Evolutionary conservation across 2,113 vertebrate genomes (phyloP), one percentile per base, ranked within the genome.

Genomic region (Chiloscyllium plagiosum): DNA sequence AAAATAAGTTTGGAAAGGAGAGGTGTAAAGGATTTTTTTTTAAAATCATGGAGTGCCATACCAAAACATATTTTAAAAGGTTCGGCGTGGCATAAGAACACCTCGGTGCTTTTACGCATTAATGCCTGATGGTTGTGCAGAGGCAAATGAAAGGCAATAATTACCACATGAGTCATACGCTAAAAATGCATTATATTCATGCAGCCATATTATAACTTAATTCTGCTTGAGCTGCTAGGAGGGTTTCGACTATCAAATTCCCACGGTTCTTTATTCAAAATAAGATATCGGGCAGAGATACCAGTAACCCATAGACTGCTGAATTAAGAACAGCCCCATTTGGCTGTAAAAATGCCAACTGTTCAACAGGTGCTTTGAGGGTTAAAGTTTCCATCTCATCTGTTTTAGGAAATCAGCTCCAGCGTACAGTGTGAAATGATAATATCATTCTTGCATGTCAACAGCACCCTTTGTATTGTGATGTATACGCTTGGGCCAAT

Each of bases 101-200:
- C 94, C 94, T 95, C 94, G 33, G 47, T 33, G n/a, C 94, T 52
- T 47, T 95, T 52, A 47, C 52, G 68, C 72, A 72, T 72, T 72
- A 95, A 52, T 33, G 94, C 66, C 69, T 95, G 69, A 50, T 72
- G 69, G 94, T 95, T 72, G 47, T 70, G 94, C 42, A 95, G 68
- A 72, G 69, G 69, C 68, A 76, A 95, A 76, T 72, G 37, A 72
- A 95, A 95, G 69, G 94, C 66, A 95, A 95, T 95, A 70, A 95
- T 72, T 95, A 95, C 94, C 26, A 69, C 68, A 95, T 95, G 94
- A 95, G 94, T 95, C 94, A 95, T 95, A 95, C 72, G 94, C 68
- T 95, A 76, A 95, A 95, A 95, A 95, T 95, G 66, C 94, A 95
- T 95, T 95, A 95, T 95, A 95, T 95, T 95, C 94, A 95, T 72